Base-by-base conservation (phyloP, 2,113 vertebrate species). In the Tachysurus fulvidraco region DNA sequence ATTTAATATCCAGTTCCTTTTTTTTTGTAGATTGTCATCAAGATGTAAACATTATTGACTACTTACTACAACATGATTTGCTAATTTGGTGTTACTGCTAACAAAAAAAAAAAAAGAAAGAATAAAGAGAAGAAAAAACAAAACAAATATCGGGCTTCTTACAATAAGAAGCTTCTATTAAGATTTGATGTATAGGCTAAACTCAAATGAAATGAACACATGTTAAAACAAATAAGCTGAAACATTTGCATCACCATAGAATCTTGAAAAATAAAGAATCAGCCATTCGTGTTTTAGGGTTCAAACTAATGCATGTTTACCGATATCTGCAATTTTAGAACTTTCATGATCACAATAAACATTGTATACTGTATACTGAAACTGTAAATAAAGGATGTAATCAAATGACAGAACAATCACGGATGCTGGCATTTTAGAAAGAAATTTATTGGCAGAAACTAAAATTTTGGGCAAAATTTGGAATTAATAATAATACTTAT, bases 21-120 rank as follows among this genome's bases (percentile, higher is more conserved):
- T 25, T 85, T 85, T 73, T 16, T 59, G 59, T 62, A 62, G 25
- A 74, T 41, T 64, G 41, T 16, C 59, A 21, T 21, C 73, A 65
- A 52, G 84, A 85, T 85, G 84, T 79, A 79, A 85, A 79, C 84
- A 79, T 79, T 80, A 80, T 41, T 36, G 54, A 80, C 77, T 80
- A 21, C 28, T 12, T 23, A 80, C 19, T 80, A 65, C 60, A 78
- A 55, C 28, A 78, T 85, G 11, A 67, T 55, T 55, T 79, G 74
- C 21, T 79, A 54, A 79, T 85, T 36, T 79, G 46, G 21, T 79
- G 60, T 67, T 65, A 46, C 67, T 41, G 50, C 19, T 41, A 28
- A 23, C 21, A 28, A 60, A 25, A 41, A 17, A 44, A 21, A n/a
- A 11, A n/a, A 11, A 23, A 83, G 67, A 52, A 30, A 10, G 19